Conservation (phyloP, 2,113 vertebrate species). For the Varanus komodoensis region DNA sequence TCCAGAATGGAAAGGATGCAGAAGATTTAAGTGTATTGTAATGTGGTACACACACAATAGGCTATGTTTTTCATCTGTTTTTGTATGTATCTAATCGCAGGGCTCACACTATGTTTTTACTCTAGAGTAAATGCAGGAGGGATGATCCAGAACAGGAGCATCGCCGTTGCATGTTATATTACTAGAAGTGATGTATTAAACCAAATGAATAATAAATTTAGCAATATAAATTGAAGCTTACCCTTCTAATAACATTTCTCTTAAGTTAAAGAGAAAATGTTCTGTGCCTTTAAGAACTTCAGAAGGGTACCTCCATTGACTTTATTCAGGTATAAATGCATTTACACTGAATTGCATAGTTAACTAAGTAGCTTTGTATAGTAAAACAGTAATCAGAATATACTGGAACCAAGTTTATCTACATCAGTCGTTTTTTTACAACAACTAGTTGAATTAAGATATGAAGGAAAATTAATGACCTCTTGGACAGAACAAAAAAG, state of each 20-base stretch:
- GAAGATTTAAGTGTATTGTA: not conserved
- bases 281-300: not conserved
- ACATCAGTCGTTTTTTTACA: not conserved
- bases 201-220: no score
- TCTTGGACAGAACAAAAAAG: not conserved
- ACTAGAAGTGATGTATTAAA: no score
- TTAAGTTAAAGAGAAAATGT: not conserved
- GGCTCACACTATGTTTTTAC: no score
- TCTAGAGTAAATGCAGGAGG: not conserved
- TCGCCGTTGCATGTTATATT: no score
- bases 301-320: not conserved
- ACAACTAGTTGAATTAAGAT: not conserved
- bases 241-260: not conserved
- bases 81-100: not conserved
- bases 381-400: not conserved
- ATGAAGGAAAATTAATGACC: not conserved
- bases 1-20: not conserved
- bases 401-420: not conserved
- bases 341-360: not conserved
- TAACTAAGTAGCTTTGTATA: no score
- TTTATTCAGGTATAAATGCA: not conserved
- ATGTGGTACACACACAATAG: not conserved
- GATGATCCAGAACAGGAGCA: no score
- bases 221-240: not conserved
- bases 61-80: not conserved